A percentile compares a stretch with the other conserved stretches of the same genome.
phyloP scores from a whole-genome alignment of 2,797 vertebrate genomes.

The Phataginus tricuspis region DNA sequence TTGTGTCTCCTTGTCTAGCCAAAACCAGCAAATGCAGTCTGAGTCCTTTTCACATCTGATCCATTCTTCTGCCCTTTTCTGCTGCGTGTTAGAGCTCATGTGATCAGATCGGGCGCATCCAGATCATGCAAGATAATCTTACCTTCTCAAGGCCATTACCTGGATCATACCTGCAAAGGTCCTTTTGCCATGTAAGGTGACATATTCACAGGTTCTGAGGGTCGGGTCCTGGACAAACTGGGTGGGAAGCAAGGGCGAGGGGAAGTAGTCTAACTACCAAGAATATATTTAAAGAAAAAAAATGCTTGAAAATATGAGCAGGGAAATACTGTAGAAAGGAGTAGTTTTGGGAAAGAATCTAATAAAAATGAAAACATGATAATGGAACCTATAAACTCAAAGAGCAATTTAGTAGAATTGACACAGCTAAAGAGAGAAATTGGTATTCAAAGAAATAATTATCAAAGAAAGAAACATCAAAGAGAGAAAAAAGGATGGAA shows the following conservation, averaged over 20 bases:
- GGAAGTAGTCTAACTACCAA: neutral
- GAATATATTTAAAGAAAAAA: neutral
- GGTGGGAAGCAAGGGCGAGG: accelerated
- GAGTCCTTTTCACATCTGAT: neutral
- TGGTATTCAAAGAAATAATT: neutral
- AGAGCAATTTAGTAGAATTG: neutral
- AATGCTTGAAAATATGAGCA: neutral
- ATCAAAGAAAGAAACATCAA: neutral
- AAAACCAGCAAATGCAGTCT: neutral
- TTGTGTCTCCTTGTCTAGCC: neutral
- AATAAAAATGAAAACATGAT: neutral
- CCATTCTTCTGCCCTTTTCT: neutral
- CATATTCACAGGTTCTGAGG: neutral
- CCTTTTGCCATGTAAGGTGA: neutral
- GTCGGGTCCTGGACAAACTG: neutral
- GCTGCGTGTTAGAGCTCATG: neutral
- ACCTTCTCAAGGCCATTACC: neutral
- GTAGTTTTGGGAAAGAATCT: neutral
- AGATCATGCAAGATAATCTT: neutral
- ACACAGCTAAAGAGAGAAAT: neutral
- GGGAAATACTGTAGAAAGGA: neutral
- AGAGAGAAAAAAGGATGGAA: neutral
- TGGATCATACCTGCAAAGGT: neutral
- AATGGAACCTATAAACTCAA: neutral
- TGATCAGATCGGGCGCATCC: neutral